Conservation (phyloP, 2,888 invertebrate genomes). For the Oegoconia quadripuncta region DNA sequence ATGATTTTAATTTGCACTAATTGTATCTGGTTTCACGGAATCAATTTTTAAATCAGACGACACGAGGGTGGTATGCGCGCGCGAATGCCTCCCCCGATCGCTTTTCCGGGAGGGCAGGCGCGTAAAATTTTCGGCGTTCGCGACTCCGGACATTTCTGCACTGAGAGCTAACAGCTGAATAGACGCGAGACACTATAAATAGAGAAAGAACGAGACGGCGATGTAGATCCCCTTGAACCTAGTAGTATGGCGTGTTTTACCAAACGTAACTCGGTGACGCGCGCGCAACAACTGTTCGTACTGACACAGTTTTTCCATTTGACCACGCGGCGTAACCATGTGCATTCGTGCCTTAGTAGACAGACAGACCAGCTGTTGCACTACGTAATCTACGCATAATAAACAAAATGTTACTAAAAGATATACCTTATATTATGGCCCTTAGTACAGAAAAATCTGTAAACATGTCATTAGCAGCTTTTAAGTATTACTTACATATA, state of each 20-base stretch:
- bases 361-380: constrained; percentile 52
- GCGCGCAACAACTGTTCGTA: constrained; percentile 64
- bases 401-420: neutral
- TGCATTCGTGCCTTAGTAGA: constrained; percentile 56
- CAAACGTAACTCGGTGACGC: constrained; percentile 63
- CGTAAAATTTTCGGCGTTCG: constrained; percentile 57
- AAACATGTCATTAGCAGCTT: too few species aligned
- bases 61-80: constrained; percentile 23
- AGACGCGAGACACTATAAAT: constrained; percentile 72
- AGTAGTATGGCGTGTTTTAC: constrained; percentile 49
- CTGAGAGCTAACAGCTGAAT: constrained; percentile 72
- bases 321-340: constrained; percentile 66
- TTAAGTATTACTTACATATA: too few species aligned
- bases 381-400: constrained; percentile 33
- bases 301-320: constrained; percentile 73
- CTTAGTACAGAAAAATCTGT: too few species aligned
- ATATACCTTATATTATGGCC: neutral
- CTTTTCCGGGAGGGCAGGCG: constrained; percentile 41
- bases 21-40: constrained; percentile 10
- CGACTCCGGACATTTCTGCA: constrained; percentile 74
- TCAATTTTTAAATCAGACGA: constrained; percentile 10
- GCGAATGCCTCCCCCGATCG: constrained; percentile 34
- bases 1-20: constrained; percentile 46
- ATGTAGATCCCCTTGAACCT: constrained; percentile 78
- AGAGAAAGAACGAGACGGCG: constrained; percentile 70